A percentile compares a stretch with the other conserved stretches of the same genome.
phyloP scores from a whole-genome alignment of 2,113 vertebrate species.

The Lota lota region DNA sequence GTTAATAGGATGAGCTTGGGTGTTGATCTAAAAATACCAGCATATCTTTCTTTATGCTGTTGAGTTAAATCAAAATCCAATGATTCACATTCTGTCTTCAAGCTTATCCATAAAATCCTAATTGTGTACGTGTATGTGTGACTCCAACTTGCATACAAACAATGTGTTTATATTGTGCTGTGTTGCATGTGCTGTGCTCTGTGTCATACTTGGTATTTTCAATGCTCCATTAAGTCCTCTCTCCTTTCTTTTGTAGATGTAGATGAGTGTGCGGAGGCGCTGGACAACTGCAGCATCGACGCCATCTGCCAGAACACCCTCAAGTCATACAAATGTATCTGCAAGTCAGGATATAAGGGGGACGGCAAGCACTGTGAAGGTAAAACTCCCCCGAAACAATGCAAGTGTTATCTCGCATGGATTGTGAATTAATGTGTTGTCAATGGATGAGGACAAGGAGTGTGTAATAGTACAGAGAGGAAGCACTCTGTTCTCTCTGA shows the following conservation, averaged over 20 bases:
- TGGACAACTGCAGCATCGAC: constrained; percentile 84
- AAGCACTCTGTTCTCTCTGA: constrained; percentile 20
- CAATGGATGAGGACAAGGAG: no score
- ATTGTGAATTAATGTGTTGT: constrained; percentile 4
- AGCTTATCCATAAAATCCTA: no score
- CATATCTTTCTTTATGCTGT: no score
- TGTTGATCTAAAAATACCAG: no score
- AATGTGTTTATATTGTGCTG: no score
- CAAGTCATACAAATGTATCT: constrained; percentile 82
- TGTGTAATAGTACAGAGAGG: no score
- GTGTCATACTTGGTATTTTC: background rate
- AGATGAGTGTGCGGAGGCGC: constrained; percentile 79
- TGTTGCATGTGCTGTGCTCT: no score
- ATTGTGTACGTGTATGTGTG: no score
- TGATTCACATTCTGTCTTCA: no score
- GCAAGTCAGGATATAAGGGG: constrained; percentile 89
- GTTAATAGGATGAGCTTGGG: no score
- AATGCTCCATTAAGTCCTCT: constrained; percentile 5
- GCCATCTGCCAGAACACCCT: constrained; percentile 84
- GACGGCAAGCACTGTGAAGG: constrained; percentile 98
- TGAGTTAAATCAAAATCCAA: no score
- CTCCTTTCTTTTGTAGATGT: constrained; percentile 65
- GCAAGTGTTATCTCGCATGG: constrained; percentile 14
- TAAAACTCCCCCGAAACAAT: constrained; percentile 52
- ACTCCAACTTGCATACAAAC: no score